A percentile compares a stretch with the other conserved stretches of the same genome.
These are phyloP conservation scores for Ifrita kowaldi DNA, from an alignment of 2,113 vertebrate species.

Conservation along the genomic window DNA sequence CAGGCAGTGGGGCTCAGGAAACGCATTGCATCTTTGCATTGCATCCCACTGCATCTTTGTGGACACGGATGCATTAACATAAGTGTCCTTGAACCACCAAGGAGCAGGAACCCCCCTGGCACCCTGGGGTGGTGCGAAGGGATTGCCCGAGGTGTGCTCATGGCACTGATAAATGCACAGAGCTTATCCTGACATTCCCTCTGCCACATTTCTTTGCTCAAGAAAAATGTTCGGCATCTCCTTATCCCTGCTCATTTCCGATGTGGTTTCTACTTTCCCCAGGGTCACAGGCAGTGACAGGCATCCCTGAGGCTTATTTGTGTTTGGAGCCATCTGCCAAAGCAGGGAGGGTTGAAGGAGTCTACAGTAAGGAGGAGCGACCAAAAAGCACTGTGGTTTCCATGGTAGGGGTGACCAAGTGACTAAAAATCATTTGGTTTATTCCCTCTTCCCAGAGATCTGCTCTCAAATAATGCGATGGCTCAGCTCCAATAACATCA, in stretches of 20 bases:
- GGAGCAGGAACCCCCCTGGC: background rate
- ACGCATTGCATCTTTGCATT: accelerated
- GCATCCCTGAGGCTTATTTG: background rate
- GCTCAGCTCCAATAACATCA: conserved; percentile 3
- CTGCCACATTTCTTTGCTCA: background rate
- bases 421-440: background rate
- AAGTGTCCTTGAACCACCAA: background rate
- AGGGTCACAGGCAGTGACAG: background rate
- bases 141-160: background rate
- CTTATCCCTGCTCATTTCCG: background rate
- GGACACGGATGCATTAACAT: background rate
- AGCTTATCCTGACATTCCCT: background rate
- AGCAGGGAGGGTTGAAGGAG: background rate
- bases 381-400: background rate
- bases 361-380: background rate
- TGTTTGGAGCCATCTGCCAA: conserved; percentile 11
- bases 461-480: background rate
- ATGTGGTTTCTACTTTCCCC: background rate
- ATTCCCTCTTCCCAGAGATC: background rate
- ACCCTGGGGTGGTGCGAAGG: accelerated
- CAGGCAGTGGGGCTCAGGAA: background rate
- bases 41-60: background rate
- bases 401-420: background rate
- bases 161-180: accelerated
- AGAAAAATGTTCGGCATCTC: background rate